Evolutionary conservation across 2,888 invertebrate species (phyloP).

Genomic region (Achlya flavicornis): DNA sequence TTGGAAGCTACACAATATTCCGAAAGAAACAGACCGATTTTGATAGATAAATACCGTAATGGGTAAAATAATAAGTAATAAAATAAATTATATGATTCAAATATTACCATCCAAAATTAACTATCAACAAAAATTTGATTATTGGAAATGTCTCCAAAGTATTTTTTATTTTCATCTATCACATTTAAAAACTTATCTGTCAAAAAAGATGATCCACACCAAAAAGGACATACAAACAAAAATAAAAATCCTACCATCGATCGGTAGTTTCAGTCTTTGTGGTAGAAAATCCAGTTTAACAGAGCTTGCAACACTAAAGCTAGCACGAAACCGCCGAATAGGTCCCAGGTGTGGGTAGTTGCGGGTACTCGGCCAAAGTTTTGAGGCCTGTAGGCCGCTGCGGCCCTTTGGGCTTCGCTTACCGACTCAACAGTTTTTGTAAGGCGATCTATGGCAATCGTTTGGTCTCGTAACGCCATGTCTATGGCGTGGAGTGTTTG

Average conservation of each 20-base stretch:
- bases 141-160: too few species aligned
- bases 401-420: constrained; percentile 45
- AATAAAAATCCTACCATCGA: background rate
- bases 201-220: background rate
- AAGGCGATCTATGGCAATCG: constrained; percentile 70
- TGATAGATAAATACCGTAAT: background rate
- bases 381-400: constrained; percentile 37
- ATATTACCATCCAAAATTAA: background rate
- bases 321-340: constrained; percentile 68
- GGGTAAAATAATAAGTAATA: too few species aligned
- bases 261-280: constrained; percentile 59
- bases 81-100: too few species aligned
- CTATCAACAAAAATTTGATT: too few species aligned
- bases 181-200: background rate
- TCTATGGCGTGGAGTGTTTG: constrained; percentile 78
- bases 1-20: background rate
- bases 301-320: constrained; percentile 70
- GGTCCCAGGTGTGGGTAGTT: constrained; percentile 63
- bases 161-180: too few species aligned
- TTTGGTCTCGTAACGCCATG: constrained; percentile 77
- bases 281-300: constrained; percentile 69
- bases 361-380: constrained; percentile 47
- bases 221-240: constrained; percentile 1
- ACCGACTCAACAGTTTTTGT: constrained; percentile 57
- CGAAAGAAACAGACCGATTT: background rate